Evolutionary conservation across 2,113 vertebrate genomes (phyloP), one percentile per base, ranked within the genome.

Genomic region (Hemibagrus wyckioides): DNA sequence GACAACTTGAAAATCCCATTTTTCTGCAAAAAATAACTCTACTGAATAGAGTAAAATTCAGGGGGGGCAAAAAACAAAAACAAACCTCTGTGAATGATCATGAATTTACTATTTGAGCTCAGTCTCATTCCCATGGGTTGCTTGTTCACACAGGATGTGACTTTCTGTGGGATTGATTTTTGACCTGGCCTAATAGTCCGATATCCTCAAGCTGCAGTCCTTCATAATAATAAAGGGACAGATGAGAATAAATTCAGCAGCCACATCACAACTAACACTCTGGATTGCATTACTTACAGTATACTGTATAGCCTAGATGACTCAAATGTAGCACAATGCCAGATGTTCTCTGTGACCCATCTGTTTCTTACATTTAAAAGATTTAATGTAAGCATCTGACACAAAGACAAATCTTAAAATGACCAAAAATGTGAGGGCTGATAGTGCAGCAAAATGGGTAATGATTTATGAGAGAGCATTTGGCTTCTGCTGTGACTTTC

Each of bases 61-160:
- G n/a, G n/a, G n/a, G n/a, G n/a, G n/a, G n/a, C n/a, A n/a, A n/a
- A n/a, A n/a, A n/a, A n/a, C n/a, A n/a, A n/a, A n/a, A n/a, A n/a
- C n/a, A n/a, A n/a, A n/a, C n/a, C n/a, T n/a, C n/a, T 21, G 3
- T 73, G 36, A 73, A 73, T 44, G 69, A 73, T 73, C 69, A 73
- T 39, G 67, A 41, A 41, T 41, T 41, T 41, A 61, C 13, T 25
- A 7, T 82, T 11, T 61, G 48, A 50, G 30, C 57, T 73, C 75
- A 39, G 39, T 88, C 8, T 19, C 30, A 84, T 87, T 90, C 83
- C 80, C 89, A 91, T 65, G 59, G 59, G n/a, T 39, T 69, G n/a
- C 76, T 84, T 57, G 52, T 59, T 39, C 30, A 88, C 69, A 92
- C 86, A 90, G 81, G 86, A 92, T 81, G 90, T 93, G 2, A 92